phyloP scores from a whole-genome alignment of 35 echinoderm and acorn worm genomes.

The Nesometra sesokonis region DNA sequence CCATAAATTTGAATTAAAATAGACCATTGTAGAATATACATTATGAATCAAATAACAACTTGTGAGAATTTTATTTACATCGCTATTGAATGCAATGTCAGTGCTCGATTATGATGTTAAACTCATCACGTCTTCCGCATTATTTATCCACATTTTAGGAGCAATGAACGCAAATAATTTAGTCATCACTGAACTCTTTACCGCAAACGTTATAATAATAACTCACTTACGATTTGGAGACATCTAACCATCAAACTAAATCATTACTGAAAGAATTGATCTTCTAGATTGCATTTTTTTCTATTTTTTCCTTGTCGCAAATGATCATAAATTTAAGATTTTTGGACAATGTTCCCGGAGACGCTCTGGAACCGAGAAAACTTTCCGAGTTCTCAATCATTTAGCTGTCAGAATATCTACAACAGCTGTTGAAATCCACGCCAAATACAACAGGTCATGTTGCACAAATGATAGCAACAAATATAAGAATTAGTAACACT shows the following conservation, averaged over 20 bases:
- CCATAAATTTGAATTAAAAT: too few relatives aligned
- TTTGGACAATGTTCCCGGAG: neutral
- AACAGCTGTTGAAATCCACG: neutral
- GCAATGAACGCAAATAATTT: neutral
- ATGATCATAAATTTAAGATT: neutral
- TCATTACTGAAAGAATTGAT: neutral
- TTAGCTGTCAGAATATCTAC: neutral
- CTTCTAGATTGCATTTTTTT: neutral
- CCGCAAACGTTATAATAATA: neutral
- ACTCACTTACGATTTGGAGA: neutral
- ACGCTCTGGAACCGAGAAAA: neutral
- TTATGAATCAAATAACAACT: too few relatives aligned
- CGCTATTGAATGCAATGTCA: too few relatives aligned
- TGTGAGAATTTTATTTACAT: too few relatives aligned
- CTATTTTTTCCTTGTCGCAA: neutral
- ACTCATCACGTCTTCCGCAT: too few relatives aligned
- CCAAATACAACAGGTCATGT: neutral
- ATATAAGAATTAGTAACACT: too few relatives aligned
- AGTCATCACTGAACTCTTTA: neutral
- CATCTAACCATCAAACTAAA: neutral
- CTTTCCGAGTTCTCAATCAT: neutral
- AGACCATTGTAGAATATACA: too few relatives aligned
- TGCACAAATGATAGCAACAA: neutral
- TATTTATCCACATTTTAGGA: neutral
- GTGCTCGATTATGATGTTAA: too few relatives aligned